Evolutionary conservation across 1,140 invertebrate genomes (phyloP).

Genomic region (Temnothorax curvispinosus): DNA sequence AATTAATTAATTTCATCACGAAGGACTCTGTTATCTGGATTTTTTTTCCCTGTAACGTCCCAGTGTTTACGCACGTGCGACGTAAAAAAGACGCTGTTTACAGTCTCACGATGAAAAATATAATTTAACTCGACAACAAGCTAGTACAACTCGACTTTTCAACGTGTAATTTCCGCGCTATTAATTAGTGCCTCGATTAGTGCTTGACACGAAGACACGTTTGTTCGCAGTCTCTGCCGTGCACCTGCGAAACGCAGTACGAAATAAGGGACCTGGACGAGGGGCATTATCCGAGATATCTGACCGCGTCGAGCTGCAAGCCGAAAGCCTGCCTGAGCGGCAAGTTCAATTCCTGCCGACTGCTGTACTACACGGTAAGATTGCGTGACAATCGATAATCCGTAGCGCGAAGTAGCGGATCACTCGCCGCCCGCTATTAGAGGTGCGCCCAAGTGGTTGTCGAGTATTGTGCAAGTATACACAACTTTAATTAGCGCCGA

Average conservation of each 20-base stretch:
- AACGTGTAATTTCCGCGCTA: not conserved
- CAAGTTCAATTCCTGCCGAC: slow-evolving; percentile 71
- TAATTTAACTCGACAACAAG: not conserved
- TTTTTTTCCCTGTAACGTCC: not conserved
- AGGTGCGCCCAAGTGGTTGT: slow-evolving; percentile 4
- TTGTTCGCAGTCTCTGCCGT: slow-evolving; percentile 52
- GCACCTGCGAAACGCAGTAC: slow-evolving; percentile 70
- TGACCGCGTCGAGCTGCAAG: slow-evolving; percentile 68
- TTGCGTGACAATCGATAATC: slow-evolving; percentile 7
- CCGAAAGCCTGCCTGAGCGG: slow-evolving; percentile 58
- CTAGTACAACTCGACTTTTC: not conserved
- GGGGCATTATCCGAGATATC: slow-evolving; percentile 74
- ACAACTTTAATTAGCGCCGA: slow-evolving; percentile 37
- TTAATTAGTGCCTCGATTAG: not conserved
- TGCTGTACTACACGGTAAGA: slow-evolving; percentile 74
- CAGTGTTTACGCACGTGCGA: not conserved
- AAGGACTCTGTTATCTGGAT: not conserved
- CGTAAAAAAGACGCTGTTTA: not conserved
- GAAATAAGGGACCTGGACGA: slow-evolving; percentile 71
- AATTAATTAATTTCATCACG: slow-evolving; percentile 41
- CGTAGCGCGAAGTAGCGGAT: not conserved
- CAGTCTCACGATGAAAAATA: not conserved
- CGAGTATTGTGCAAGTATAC: slow-evolving; percentile 28
- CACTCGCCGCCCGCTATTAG: not conserved
- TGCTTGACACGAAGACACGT: not conserved